Evolutionary conservation across 2,113 vertebrate genomes (phyloP), one percentile per base, ranked within the genome.

Genomic region (Albula glossodonta): DNA sequence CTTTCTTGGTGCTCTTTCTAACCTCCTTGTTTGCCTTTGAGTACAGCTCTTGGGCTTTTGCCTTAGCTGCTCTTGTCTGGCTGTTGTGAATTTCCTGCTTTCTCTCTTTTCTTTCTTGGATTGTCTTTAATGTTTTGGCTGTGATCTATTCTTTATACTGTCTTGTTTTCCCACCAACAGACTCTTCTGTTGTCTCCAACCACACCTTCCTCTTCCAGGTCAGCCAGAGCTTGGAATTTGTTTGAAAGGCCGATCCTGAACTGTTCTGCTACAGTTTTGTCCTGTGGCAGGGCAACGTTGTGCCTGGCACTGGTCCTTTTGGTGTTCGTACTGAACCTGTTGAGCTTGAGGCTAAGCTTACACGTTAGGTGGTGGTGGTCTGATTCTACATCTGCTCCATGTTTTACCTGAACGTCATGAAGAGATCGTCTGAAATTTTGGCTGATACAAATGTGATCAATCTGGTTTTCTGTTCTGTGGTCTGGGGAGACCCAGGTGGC

Each of bases 11-110:
- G 51, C 41, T 63, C 60, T 31, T 86, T 53, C 57, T 86, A 2
- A 70, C 80, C 5, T 19, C 60, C 70, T 22, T 81, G 57, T 77
- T 81, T 15, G 85, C 80, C 74, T 82, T 7, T 70, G 60, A 11
- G 41, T 51, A 86, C n/a, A 82, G 31, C 25, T 86, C 63, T 50
- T 86, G 48, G 31, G 85, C 80, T 49, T 82, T 86, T 49, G 60
- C 85, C 74, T 86, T 74, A 22, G 15, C 51, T 52, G 85, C 81
- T 82, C 77, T 53, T 63, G 82, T 80, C 22, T 0, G 12, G 63
- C 80, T 82, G 63, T 82, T 74, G 31, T 60, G 70, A 74, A 3
- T 82, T 48, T 53, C 22, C 63, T 4, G 25, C 80, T 48, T 86
- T 86, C 80, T 82, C 50, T 74, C n/a, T 52, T 86, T 86, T 3